Base-by-base conservation (phyloP, 2,797 vertebrate species). In the Danio albolineatus region DNA sequence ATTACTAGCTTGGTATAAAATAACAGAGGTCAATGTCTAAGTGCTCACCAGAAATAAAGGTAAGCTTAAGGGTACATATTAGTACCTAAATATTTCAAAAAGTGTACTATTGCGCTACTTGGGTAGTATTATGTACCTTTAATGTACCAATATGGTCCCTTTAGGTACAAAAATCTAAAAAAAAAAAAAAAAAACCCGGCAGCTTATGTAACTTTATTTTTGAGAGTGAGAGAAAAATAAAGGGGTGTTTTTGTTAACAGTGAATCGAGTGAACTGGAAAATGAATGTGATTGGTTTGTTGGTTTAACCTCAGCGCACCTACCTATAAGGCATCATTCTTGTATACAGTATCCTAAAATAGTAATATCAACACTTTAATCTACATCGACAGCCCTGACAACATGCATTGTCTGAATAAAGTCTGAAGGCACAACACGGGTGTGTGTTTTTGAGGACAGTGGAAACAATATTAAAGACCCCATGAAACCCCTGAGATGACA, bases 311-410 rank as follows among this genome's bases (percentile, higher is more conserved):
- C 43, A 57, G 5, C 56, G 57, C 17, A 72, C 69, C 38, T 28
- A 46, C 64, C 64, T 72, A 72, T 57, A n/a, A 61, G 14, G 56
- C 43, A 38, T 61, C 10, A 9, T 39, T 17, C 6, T 49, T 38
- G 56, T 36, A 28, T 28, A 28, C 1, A 28, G 46, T 38, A 17
- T 61, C 44, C 16, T 61, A 61, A 74, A 74, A 62, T 61, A 74
- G 57, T 14, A 39, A 38, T 61, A 51, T 39, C 44, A 74, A 14
- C 57, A 62, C 21, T 61, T 13, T 61, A 74, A 74, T 74, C 21
- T 21, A 39, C 28, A 74, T 74, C 7, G 21, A 74, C 57, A 74
- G 44, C 28, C 43, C 71, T 74, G 72, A 61, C 44, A 62, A 51
- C 41, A 59, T 38, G 53, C 53, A 57, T 56, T 57, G 17, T 72